Conservation (phyloP, 2,113 vertebrate genomes). For the Alosa alosa region DNA sequence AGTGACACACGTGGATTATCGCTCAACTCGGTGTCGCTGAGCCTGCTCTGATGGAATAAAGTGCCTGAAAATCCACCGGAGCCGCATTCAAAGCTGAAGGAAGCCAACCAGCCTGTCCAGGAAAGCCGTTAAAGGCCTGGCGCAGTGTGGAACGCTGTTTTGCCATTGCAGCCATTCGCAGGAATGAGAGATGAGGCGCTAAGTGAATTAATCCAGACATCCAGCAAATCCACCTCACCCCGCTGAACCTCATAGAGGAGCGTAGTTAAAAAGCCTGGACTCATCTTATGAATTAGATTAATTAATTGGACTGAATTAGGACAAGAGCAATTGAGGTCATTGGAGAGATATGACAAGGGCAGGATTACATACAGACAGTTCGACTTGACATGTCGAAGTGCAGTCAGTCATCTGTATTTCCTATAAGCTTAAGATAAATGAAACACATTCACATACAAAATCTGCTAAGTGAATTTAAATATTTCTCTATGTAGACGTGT, state of each 20-base stretch:
- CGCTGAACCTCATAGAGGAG: background rate
- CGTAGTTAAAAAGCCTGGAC: background rate
- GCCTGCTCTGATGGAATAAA: slow-evolving; percentile 35
- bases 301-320: slow-evolving; percentile 50
- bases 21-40: slow-evolving; percentile 34
- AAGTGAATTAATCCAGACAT: slow-evolving; percentile 18
- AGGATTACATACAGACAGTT: background rate
- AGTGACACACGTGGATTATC: slow-evolving; percentile 60
- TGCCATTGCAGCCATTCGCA: slow-evolving; percentile 25
- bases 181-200: slow-evolving; percentile 31
- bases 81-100: slow-evolving; percentile 50
- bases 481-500: background rate
- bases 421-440: background rate
- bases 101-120: background rate
- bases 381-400: background rate
- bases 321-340: slow-evolving; percentile 41
- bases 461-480: background rate
- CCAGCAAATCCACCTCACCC: background rate
- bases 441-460: background rate
- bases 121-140: slow-evolving; percentile 20
- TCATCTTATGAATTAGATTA: slow-evolving; percentile 9
- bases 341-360: background rate
- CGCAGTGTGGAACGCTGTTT: slow-evolving; percentile 12
- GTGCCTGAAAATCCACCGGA: slow-evolving; percentile 47
- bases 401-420: background rate